Evolutionary conservation across 2,888 invertebrate genomes (phyloP).

Genomic region (Cistogaster globosa): DNA sequence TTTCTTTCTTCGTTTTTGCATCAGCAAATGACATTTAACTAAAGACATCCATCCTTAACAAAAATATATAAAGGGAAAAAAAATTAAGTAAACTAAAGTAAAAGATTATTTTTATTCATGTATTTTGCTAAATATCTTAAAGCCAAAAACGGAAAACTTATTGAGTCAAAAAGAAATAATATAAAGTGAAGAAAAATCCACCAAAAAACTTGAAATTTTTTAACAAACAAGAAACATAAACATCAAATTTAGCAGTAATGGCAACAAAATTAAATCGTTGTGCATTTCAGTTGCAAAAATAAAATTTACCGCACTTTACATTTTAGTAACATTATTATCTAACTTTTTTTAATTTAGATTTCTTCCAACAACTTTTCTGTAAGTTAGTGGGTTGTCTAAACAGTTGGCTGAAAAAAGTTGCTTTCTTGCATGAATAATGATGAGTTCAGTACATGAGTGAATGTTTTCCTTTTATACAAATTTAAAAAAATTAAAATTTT

Average conservation of each 20-base stretch:
- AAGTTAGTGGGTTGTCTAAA: neutral
- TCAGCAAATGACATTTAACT: neutral
- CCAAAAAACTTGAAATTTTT: no score
- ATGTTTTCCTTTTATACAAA: conserved; percentile 1
- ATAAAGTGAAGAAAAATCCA: no score
- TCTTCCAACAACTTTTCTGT: conserved; percentile 16
- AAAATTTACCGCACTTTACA: conserved; percentile 56
- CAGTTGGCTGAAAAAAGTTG: neutral
- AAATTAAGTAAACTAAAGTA: conserved; percentile 10
- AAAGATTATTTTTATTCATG: conserved; percentile 19
- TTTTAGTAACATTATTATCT: conserved; percentile 40
- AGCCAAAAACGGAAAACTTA: no score
- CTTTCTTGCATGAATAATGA: neutral
- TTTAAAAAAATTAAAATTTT: neutral
- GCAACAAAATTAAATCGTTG: neutral
- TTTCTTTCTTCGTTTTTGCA: neutral
- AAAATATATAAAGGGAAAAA: neutral
- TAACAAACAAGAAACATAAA: no score
- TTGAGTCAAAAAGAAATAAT: no score
- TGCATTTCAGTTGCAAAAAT: conserved; percentile 36
- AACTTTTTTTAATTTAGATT: conserved; percentile 2
- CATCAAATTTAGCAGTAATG: neutral
- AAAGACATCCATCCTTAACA: neutral
- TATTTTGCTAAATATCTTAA: neutral
- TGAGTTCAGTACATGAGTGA: no score